Base-by-base conservation (phyloP, 2,888 invertebrate species). In the Falcaria lacertinaria region DNA sequence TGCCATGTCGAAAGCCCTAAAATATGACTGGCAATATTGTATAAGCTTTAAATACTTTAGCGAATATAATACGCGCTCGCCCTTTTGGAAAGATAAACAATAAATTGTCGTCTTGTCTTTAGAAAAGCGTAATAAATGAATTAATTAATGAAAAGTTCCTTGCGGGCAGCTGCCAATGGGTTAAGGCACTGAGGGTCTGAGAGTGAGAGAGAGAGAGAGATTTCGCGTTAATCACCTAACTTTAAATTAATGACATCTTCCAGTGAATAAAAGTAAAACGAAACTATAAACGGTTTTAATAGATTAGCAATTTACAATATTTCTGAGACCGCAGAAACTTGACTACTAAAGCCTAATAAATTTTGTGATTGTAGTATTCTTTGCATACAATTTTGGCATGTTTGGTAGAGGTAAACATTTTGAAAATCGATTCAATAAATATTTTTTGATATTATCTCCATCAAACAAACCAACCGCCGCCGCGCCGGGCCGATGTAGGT, bases 171-270 rank as follows among this genome's bases (percentile, higher is more conserved):
- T 70, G 65, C 80, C 72, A 75, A 79, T 74, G 70, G 71, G 64
- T 57, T 57, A 51, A 54, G 54, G 59, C 57, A 56, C 57, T 61
- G 65, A 73, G n/a, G n/a, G n/a, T n/a, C n/a, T n/a, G n/a, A n/a
- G n/a, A n/a, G n/a, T n/a, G n/a, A n/a, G n/a, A n/a, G n/a, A n/a
- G n/a, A n/a, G n/a, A 72, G 72, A 68, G 72, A 68, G 74, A 68
- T 74, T 77, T 66, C 56, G 59, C 68, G 71, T 67, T 81, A 81
- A 84, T 83, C 75, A 69, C 69, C 69, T 52, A 81, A 83, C 72
- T 81, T 84, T 77, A 73, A 77, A 80, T 79, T 74, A 79, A 83
- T 76, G 69, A 63, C 64, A 58, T 64, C 68, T 69, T 63, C 78
- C 71, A 63, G 56, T 60, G 60, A 61, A 68, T 74, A 72, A 75